Base-by-base conservation (phyloP, 1,140 invertebrate genomes). In the Listronotus oregonensis region DNA sequence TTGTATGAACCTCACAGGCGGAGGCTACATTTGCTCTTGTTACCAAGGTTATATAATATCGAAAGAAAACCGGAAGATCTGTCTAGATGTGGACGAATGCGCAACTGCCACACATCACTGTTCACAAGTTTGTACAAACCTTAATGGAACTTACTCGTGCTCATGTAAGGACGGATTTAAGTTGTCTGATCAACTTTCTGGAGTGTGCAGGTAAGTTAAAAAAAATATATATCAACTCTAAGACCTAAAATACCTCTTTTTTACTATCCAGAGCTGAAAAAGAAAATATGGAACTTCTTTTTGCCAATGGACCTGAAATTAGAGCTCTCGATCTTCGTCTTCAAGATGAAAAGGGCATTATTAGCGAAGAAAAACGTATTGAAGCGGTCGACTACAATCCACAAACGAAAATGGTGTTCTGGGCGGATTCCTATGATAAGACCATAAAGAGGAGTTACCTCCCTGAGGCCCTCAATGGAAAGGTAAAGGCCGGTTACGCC, bases 121-220 rank as follows among this genome's bases (percentile, higher is more conserved):
- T 80, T 93, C 94, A 1, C 96, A 98, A 75, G 81, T 93, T 5
- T 98, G 96, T 75, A 87, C 86, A 11, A 98, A 98, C 76, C 73
- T 95, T n/a, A 96, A 97, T 73, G 95, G 95, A 18, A 91, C 90
- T 2, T 96, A 90, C 73, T 85, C 86, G n/a, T 98, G 96, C 77
- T 86, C 86, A 6, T 98, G 96, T 75, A 83, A 87, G 1, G 83
- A 89, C 4, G 94, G 94, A 1, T 98, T 96, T 82, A 81, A 84
- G 59, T 75, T 91, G 17, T 85, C 88, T 9, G 88, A 93, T 71
- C 84, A 83, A 59, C 77, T 90, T 51, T 92, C 91, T 59, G 92
- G 93, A n/a, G 87, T 93, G 3, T 94, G 93, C 42, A 52, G 56
- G 63, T 64, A 39, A 10, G 51, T 56, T 44, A n/a, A 0, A 14